Conservation (phyloP, 2,113 vertebrate genomes). For the Tupaia chinensis region DNA sequence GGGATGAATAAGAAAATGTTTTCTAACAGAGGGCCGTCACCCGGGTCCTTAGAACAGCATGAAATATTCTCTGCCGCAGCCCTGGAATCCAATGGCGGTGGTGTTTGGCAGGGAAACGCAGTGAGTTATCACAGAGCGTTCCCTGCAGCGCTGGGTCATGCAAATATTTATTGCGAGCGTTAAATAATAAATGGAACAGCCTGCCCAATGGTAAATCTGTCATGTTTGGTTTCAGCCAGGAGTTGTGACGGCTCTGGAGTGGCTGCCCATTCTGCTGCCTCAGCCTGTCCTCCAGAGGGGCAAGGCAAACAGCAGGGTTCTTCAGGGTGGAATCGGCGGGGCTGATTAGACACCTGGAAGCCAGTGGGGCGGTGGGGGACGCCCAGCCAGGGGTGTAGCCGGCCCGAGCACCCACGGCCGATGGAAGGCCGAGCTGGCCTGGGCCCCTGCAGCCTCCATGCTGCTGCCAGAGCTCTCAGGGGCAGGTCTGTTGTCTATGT, state of each 20-base stretch:
- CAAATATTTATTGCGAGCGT: slow-evolving; percentile 87
- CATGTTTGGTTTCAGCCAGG: slow-evolving; percentile 81
- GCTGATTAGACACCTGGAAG: slow-evolving; percentile 49
- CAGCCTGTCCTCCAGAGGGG: slow-evolving; percentile 34
- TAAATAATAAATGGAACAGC: slow-evolving; percentile 87
- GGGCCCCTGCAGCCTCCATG: fast-evolving
- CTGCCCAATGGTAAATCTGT: slow-evolving; percentile 82
- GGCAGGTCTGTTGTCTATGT: neutral
- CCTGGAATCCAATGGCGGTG: slow-evolving; percentile 66
- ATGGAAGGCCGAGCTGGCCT: neutral
- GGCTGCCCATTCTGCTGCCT: slow-evolving; percentile 6
- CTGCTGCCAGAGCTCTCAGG: fast-evolving
- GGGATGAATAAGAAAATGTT: neutral
- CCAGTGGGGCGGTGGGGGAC: neutral
- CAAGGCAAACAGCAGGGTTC: neutral
- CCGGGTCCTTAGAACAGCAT: slow-evolving; percentile 2
- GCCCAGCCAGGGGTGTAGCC: neutral
- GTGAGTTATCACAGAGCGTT: slow-evolving; percentile 78
- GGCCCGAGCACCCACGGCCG: too few relatives aligned
- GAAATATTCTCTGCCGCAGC: neutral
- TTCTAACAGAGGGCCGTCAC: neutral
- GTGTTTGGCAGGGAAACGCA: slow-evolving; percentile 77
- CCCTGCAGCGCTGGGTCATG: slow-evolving; percentile 82
- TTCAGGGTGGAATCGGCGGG: neutral
- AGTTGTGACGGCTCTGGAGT: slow-evolving; percentile 49